Base-by-base conservation (phyloP, 2,797 vertebrate species). In the Pitangus sulphuratus region DNA sequence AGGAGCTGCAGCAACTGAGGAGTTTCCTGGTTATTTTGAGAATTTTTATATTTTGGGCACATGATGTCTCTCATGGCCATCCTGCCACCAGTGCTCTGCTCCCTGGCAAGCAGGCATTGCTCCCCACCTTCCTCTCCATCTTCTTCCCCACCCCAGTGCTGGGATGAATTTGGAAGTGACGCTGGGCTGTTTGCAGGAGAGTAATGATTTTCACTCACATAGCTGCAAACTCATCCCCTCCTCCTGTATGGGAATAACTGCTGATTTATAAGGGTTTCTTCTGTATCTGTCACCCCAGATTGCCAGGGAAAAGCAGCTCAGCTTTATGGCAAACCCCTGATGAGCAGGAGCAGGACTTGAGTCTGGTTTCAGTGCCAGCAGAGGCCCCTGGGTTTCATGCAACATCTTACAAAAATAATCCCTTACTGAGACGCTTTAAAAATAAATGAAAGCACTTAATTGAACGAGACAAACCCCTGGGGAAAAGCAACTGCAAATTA, bases 371-470 rank as follows among this genome's bases (percentile, higher is more conserved):
- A 3, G 39, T 31, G 48, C 39, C 61, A 83, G 51, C 44, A 45
- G 54, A 80, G 44, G 25, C 68, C 37, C 54, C 40, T 18, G 37
- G 68, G 56, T 48, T 84, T 84, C 6, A 1, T 45, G n/a, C 48
- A 88, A 48, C 77, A 53, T 80, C 61, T 74, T 81, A 56, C 37
- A 81, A 68, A 90, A 96, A 81, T 81, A 93, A 76, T 78, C 83
- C 54, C 44, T 81, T 66, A 48, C 80, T 0, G 1, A 78, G 65
- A 51, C 0, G 0, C 86, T 84, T 88, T 60, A 88, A 88, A 92
- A 88, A 93, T 57, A 90, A 80, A 85, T 87, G 64, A 85, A 93
- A 66, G 39, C 28, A 33, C 69, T 78, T 86, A 78, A 94, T 33
- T 81, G 93, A 90, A 78, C 0, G 0, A 89, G 94, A 66, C 8